phyloP scores from a whole-genome alignment of 1,140 invertebrate genomes.

The Pachypeltis micranthus region DNA sequence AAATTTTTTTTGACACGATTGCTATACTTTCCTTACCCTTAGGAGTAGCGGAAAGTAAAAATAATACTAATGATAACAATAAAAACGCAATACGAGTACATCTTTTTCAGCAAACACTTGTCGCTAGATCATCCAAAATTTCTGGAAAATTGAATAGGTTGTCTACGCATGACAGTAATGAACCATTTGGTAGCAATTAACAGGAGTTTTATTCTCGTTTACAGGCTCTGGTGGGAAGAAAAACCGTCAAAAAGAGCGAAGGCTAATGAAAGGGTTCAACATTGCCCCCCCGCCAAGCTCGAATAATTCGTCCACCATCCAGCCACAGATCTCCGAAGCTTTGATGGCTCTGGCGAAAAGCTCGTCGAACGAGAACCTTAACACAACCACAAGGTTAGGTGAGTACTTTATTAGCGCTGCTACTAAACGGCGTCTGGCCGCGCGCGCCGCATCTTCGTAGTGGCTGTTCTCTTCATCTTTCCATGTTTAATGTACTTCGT shows the following conservation, averaged over 20 bases:
- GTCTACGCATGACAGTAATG: too few relatives aligned
- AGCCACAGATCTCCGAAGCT: slow-evolving; percentile 60
- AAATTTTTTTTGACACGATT: too few relatives aligned
- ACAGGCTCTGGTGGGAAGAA: slow-evolving; percentile 80
- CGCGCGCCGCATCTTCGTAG: slow-evolving; percentile 1
- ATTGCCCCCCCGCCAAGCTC: slow-evolving; percentile 51
- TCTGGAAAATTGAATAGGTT: too few relatives aligned
- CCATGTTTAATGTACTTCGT: too few relatives aligned
- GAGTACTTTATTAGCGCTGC: background rate
- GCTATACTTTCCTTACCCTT: too few relatives aligned
- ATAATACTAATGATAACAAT: too few relatives aligned
- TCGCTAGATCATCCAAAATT: too few relatives aligned
- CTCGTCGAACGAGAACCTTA: slow-evolving; percentile 20
- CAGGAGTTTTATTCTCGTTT: too few relatives aligned
- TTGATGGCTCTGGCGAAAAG: slow-evolving; percentile 49
- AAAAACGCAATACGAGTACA: too few relatives aligned
- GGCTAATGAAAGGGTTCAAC: slow-evolving; percentile 90
- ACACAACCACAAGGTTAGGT: slow-evolving; percentile 20
- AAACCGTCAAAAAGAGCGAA: slow-evolving; percentile 80
- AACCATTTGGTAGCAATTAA: too few relatives aligned
- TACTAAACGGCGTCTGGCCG: background rate
- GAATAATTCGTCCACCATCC: slow-evolving; percentile 13
- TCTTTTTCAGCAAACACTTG: too few relatives aligned
- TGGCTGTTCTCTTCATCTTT: slow-evolving; percentile 1
- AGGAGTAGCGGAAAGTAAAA: too few relatives aligned